phyloP scores from a whole-genome alignment of 2,797 vertebrate species.

The Parotocinclus haroldoi region DNA sequence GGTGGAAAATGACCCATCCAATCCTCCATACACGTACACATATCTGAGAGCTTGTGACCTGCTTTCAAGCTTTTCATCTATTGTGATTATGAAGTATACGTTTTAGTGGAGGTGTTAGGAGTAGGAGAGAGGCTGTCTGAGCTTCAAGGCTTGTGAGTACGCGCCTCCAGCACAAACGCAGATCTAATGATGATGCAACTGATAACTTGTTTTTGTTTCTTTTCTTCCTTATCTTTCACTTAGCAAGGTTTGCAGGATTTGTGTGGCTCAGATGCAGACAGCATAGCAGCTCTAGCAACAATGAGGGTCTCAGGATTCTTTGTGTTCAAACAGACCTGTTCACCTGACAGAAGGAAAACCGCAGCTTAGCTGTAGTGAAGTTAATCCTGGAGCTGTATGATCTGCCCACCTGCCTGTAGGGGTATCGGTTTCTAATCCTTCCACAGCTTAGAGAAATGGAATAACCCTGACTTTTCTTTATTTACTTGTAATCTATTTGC shows the following conservation, averaged over 20 bases:
- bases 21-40: too few relatives aligned
- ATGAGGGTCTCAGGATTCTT: neutral
- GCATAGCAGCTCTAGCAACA: neutral
- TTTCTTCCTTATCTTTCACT: neutral
- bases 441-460: constrained; percentile 43
- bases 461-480: constrained; percentile 39
- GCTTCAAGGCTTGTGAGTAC: neutral
- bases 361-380: constrained; percentile 5
- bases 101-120: too few relatives aligned
- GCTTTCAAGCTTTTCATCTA: too few relatives aligned
- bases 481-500: constrained; percentile 43
- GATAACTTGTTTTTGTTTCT: constrained; percentile 39
- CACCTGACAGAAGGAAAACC: constrained; percentile 12
- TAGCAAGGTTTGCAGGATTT: constrained; percentile 12
- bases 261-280: constrained; percentile 20
- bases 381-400: constrained; percentile 34
- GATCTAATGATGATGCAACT: constrained; percentile 30
- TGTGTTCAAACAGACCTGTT: constrained; percentile 2
- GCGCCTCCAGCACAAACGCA: constrained; percentile 38
- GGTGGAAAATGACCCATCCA: too few relatives aligned
- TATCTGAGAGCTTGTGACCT: too few relatives aligned
- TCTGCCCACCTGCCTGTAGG: constrained; percentile 29
- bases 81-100: too few relatives aligned
- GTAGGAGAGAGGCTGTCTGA: too few relatives aligned
- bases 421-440: constrained; percentile 46